A percentile compares a stretch with the other conserved stretches of the same genome.
Evolutionary conservation across 2,888 invertebrate species (phyloP).

Genomic region (Andrena praecox): DNA sequence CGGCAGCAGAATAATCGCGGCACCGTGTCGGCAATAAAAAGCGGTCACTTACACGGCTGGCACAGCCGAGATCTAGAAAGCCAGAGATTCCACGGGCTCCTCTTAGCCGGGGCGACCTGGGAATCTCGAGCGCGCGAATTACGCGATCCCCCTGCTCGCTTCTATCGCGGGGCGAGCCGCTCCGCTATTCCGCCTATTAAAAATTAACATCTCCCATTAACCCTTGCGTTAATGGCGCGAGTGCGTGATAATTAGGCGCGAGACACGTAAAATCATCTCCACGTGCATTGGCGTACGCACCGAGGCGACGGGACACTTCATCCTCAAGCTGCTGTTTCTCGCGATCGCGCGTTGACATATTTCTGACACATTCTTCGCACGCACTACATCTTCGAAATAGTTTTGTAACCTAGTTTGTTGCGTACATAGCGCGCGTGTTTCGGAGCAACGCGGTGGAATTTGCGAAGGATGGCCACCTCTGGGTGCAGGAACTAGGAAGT

Average conservation of each 20-base stretch:
- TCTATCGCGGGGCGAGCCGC: conserved; percentile 2
- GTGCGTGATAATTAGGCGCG: conserved; percentile 45
- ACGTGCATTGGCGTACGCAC: background rate
- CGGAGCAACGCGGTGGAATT: background rate
- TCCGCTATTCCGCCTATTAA: conserved; percentile 22
- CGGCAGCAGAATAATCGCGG: conserved; percentile 53
- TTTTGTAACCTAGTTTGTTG: too few species aligned
- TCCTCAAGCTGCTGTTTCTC: background rate
- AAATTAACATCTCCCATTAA: conserved; percentile 65
- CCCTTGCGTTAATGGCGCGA: conserved; percentile 31
- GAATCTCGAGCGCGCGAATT: conserved; percentile 59
- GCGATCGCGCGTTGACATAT: background rate
- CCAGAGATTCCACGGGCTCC: conserved; percentile 59
- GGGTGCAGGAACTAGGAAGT: too few species aligned
- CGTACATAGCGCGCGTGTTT: background rate
- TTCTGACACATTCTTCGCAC: background rate
- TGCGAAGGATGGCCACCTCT: too few species aligned
- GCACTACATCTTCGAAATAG: background rate
- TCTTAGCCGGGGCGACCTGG: conserved; percentile 49
- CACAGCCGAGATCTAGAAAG: conserved; percentile 64
- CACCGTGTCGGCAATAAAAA: conserved; percentile 60
- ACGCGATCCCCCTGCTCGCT: conserved; percentile 34
- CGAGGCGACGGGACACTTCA: background rate
- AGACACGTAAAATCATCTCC: conserved; percentile 1
- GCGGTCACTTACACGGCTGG: conserved; percentile 36